Conservation (phyloP, 2,888 invertebrate species). For the Acronicta psi region DNA sequence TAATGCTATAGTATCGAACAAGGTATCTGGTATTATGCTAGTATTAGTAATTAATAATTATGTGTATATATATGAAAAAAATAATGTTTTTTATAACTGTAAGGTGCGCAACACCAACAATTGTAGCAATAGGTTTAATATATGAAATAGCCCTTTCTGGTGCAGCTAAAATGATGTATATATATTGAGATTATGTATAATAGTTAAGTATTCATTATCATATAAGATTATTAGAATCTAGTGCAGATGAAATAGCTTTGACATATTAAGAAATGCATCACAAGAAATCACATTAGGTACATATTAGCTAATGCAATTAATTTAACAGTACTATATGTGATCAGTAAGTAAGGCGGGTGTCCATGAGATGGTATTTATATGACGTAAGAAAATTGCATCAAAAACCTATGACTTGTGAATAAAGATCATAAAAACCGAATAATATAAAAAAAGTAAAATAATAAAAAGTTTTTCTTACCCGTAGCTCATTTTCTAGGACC, state of each 20-base stretch:
- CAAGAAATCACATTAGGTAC: constrained; percentile 6
- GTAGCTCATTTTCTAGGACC: no score
- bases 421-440: no score
- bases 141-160: constrained; percentile 7
- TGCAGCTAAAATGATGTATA: constrained; percentile 29
- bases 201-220: neutral
- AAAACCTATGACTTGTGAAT: no score
- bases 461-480: no score
- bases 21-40: neutral
- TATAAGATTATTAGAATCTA: neutral
- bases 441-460: no score
- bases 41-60: neutral
- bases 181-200: constrained; percentile 7
- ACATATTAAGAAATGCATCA: constrained; percentile 9
- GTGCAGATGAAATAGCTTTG: no score
- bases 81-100: constrained; percentile 12
- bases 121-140: neutral
- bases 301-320: neutral
- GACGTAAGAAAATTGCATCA: no score
- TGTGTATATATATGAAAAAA: constrained; percentile 6
- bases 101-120: constrained; percentile 32
- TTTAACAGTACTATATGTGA: no score
- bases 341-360: neutral
- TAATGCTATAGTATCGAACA: no score
- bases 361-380: constrained; percentile 12